These are phyloP conservation scores for Dryobates pubescens DNA, from an alignment of 2,797 vertebrate genomes.

Conservation along the genomic window DNA sequence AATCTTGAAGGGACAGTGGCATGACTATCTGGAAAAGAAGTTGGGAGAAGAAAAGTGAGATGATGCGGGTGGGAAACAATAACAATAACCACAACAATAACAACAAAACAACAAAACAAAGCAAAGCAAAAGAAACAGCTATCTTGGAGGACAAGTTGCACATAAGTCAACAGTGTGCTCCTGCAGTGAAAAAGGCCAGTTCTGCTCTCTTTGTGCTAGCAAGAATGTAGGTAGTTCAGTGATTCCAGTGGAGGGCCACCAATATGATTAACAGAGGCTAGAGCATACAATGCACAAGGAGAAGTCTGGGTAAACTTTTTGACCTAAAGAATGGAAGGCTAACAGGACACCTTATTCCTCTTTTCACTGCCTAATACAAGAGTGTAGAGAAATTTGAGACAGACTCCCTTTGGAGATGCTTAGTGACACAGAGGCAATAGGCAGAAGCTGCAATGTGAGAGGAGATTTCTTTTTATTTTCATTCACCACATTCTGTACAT, in stretches of 20 bases:
- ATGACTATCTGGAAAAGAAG: background rate
- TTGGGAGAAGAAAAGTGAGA: background rate
- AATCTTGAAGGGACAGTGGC: background rate
- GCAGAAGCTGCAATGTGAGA: background rate
- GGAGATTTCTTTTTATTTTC: background rate
- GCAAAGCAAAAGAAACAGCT: too few species aligned
- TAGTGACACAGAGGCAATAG: background rate
- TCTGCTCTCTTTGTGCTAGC: background rate
- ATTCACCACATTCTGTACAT: background rate
- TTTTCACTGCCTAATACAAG: background rate
- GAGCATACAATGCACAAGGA: background rate
- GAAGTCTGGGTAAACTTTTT: background rate
- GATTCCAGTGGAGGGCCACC: background rate
- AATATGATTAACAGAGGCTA: background rate
- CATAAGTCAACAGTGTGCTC: too few species aligned
- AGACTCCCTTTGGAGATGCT: background rate
- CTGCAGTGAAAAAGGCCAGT: background rate
- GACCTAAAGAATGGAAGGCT: background rate
- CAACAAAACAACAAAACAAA: background rate
- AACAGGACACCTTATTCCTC: background rate
- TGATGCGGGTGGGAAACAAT: too few species aligned
- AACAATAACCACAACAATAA: too few species aligned
- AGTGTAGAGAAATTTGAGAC: background rate
- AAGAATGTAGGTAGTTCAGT: background rate
- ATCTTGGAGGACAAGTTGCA: background rate